Conservation (phyloP, 1,140 invertebrate genomes). For the Prorops nasuta region DNA sequence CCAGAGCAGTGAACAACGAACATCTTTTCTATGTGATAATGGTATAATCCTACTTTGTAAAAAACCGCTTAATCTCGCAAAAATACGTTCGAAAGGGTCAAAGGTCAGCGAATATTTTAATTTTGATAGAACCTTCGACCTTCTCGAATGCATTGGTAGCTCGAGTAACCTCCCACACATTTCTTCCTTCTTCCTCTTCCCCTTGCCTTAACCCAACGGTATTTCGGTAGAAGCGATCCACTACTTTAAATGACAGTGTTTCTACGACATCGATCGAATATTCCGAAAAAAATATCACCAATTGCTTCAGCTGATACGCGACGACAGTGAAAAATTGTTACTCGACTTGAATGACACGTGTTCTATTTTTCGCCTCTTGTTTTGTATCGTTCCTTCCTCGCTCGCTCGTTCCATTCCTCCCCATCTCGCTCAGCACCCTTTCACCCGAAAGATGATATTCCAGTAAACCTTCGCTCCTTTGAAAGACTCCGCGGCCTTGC, state of each 20-base stretch:
- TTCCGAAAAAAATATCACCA: constrained; percentile 35
- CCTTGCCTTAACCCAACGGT: too few species aligned
- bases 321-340: constrained; percentile 22
- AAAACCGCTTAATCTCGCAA: constrained; percentile 28
- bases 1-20: constrained; percentile 50
- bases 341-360: constrained; percentile 24
- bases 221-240: constrained; percentile 43
- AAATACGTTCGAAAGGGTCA: constrained; percentile 8
- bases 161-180: not conserved
- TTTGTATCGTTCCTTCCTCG: not conserved
- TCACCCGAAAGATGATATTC: not conserved
- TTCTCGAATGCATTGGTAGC: not conserved
- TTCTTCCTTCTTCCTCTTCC: too few species aligned
- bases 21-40: constrained; percentile 39
- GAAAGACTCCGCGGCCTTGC: constrained; percentile 23
- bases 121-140: not conserved
- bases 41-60: constrained; percentile 39
- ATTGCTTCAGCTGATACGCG: constrained; percentile 17
- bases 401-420: constrained; percentile 8
- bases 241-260: constrained; percentile 47
- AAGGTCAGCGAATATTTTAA: not conserved
- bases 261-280: constrained; percentile 50
- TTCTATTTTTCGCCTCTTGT: constrained; percentile 11
- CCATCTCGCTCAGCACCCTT: not conserved
- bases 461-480: constrained; percentile 2